phyloP scores from a whole-genome alignment of 2,797 vertebrate genomes.

The Molossus alvarezi region DNA sequence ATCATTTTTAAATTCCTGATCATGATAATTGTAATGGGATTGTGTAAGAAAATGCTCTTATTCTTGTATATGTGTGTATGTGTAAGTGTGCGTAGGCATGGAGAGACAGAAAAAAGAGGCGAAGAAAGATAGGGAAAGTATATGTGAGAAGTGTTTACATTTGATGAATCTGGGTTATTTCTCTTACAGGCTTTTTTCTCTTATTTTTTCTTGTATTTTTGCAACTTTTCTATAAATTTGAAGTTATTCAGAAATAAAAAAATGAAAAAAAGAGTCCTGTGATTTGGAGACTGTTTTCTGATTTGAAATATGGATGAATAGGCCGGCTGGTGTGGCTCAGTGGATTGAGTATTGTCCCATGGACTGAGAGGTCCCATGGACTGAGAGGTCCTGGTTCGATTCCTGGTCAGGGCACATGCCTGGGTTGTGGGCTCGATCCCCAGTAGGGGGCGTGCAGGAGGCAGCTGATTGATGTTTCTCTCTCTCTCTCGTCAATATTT shows the following conservation, averaged over 20 bases:
- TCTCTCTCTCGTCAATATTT: too few species aligned
- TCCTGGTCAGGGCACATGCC: too few species aligned
- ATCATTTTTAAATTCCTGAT: neutral
- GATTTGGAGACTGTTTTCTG: neutral
- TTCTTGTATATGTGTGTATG: neutral
- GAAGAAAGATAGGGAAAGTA: neutral
- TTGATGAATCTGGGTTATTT: neutral
- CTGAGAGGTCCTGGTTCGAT: too few species aligned
- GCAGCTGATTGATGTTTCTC: too few species aligned
- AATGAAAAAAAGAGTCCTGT: neutral
- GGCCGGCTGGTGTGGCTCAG: too few species aligned
- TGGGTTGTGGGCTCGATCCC: too few species aligned
- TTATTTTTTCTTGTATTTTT: neutral
- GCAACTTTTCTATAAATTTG: constrained; percentile 28
- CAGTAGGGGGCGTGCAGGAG: too few species aligned
- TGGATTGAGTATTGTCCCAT: too few species aligned
- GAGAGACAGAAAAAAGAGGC: neutral
- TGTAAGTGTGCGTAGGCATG: neutral
- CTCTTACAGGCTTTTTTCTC: neutral
- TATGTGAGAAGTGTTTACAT: neutral
- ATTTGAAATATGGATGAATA: neutral
- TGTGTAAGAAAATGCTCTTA: neutral
- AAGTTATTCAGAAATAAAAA: constrained; percentile 64
- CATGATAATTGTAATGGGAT: neutral
- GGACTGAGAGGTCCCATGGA: too few species aligned